phyloP scores from a whole-genome alignment of 2,113 vertebrate species.

The Mustelus asterias region DNA sequence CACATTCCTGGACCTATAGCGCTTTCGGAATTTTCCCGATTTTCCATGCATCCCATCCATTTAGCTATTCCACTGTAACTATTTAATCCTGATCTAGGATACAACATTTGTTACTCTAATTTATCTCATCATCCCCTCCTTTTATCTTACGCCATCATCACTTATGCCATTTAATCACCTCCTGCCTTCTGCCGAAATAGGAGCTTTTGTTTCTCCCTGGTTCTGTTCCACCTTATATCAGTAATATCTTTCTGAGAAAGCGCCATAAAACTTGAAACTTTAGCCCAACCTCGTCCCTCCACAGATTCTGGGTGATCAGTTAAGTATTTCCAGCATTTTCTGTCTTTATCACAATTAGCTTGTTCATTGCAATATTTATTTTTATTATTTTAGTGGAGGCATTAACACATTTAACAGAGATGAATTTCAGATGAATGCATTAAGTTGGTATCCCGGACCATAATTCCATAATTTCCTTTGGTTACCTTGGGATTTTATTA shows the following conservation, averaged over 20 bases:
- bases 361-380: not conserved
- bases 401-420: not conserved
- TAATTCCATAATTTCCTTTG: not conserved
- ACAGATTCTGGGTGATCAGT: no score
- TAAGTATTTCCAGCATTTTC: not conserved
- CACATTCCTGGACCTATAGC: not conserved
- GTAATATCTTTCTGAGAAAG: no score
- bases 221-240: not conserved
- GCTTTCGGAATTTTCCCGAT: not conserved
- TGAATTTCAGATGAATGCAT: not conserved
- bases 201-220: not conserved
- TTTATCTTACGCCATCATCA: not conserved
- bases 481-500: not conserved
- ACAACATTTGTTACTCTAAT: not conserved
- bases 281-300: no score
- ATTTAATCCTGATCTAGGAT: no score
- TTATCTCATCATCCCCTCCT: not conserved
- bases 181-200: not conserved
- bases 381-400: not conserved
- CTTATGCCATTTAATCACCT: not conserved
- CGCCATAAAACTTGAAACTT: no score
- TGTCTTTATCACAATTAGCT: not conserved
- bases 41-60: not conserved
- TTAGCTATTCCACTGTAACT: no score
- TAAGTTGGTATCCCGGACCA: not conserved